Conservation (phyloP, 1,140 invertebrate species). For the Psilanteris sp. region DNA sequence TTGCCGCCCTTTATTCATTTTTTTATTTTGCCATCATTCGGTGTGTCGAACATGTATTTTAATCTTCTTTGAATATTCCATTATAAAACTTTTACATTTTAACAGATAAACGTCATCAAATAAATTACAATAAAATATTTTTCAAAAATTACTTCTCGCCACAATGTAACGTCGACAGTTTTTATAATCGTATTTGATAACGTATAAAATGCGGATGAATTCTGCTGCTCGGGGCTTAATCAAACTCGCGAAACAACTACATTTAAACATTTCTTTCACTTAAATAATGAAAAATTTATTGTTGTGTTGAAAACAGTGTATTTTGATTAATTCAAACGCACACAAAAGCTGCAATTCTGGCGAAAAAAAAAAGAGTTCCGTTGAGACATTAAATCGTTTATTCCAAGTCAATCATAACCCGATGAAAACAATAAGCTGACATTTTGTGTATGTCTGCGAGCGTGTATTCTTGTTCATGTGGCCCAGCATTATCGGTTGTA, state of each 20-base stretch:
- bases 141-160: background rate
- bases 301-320: background rate
- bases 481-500: constrained; percentile 38
- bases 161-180: too few relatives aligned
- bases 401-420: constrained; percentile 61
- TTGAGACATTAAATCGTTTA: constrained; percentile 46
- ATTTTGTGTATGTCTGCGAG: constrained; percentile 28
- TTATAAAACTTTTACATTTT: constrained; percentile 35
- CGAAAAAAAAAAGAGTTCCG: constrained; percentile 22
- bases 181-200: constrained; percentile 3
- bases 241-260: background rate
- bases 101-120: constrained; percentile 33
- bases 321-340: constrained; percentile 38
- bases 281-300: background rate
- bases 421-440: constrained; percentile 62
- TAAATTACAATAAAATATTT: constrained; percentile 37
- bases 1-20: background rate
- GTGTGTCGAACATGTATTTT: constrained; percentile 38
- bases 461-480: constrained; percentile 51
- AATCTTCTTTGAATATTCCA: constrained; percentile 44
- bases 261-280: background rate
- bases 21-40: constrained; percentile 16
- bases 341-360: constrained; percentile 6
- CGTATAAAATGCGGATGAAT: background rate
- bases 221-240: too few relatives aligned